These are phyloP conservation scores for Piprites chloris DNA, from an alignment of 2,113 vertebrate species.

Conservation along the genomic window DNA sequence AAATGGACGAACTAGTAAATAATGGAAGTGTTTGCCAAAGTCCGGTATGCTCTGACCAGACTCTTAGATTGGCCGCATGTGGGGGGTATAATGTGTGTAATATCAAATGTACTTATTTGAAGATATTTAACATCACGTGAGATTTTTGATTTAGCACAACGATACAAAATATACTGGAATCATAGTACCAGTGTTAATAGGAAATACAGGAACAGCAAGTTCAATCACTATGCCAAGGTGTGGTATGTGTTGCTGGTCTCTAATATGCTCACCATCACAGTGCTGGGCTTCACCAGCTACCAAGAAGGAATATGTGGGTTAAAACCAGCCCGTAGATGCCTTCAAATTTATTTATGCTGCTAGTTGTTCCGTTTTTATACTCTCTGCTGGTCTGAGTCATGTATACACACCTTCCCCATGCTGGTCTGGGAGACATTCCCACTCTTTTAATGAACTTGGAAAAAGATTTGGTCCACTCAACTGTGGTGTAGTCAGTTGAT, in stretches of 20 bases:
- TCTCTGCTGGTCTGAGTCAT: neutral
- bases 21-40: neutral
- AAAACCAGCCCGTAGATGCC: neutral
- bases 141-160: neutral
- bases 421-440: neutral
- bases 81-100: neutral
- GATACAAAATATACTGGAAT: neutral
- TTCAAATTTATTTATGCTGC: neutral
- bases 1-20: neutral
- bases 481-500: neutral
- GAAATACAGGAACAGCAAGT: neutral
- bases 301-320: neutral
- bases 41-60: neutral
- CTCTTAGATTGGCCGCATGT: neutral
- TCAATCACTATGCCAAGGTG: rapidly evolving
- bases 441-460: neutral
- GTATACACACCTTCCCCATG: neutral
- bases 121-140: neutral
- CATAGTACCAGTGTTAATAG: neutral
- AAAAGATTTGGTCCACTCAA: neutral
- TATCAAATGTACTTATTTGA: neutral
- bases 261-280: neutral
- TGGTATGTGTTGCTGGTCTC: neutral
- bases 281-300: neutral
- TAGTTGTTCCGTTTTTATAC: neutral